Base-by-base conservation (phyloP, 2,888 invertebrate genomes). In the Eilema griseolum region DNA sequence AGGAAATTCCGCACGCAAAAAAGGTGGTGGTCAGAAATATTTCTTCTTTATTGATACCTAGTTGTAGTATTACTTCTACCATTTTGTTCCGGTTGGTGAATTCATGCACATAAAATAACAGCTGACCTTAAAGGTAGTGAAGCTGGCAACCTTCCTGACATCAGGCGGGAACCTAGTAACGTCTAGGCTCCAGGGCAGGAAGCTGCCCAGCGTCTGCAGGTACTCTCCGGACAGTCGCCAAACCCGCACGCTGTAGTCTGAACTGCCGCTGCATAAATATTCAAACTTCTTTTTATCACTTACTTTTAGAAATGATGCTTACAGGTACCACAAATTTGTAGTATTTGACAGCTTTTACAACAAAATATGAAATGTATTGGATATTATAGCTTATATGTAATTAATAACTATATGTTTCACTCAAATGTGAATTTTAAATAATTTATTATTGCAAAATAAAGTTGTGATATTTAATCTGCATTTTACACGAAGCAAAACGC, bases 181-280 rank as follows among this genome's bases (percentile, higher is more conserved):
- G 2, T 95, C 91, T 59, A 95, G 93, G 33, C 92, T 90, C 97
- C 97, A 97, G 0, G 96, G 94, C 82, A 96, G 93, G 79, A 96
- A 96, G 67, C 97, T 97, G 67, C 98, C 98, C 78, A 98, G 94
- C 8, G 98, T 98, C 78, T 97, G 97, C 79, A 98, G 86, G 86
- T 96, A 96, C 83, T 96, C 95, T 52, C 98, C 98, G 60, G 96
- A 96, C 71, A 97, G 88, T 0, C 97, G 96, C 98, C 98, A 98
- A 87, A 98, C 91, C 69, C 98, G 96, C 72, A 97, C 97, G 64
- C 97, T 97, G 86, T 96, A 96, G 92, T 98, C 97, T 69, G 96
- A 95, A 80, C 97, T 97, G 75, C 96, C 95, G 82, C 97, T 97
- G 83, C 8, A 69, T 1, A 59, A 16, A n/a, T 12, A 61, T n/a